Evolutionary conservation across 2,113 vertebrate genomes (phyloP), one percentile per base, ranked within the genome.

Genomic region (Calidris pygmaea): DNA sequence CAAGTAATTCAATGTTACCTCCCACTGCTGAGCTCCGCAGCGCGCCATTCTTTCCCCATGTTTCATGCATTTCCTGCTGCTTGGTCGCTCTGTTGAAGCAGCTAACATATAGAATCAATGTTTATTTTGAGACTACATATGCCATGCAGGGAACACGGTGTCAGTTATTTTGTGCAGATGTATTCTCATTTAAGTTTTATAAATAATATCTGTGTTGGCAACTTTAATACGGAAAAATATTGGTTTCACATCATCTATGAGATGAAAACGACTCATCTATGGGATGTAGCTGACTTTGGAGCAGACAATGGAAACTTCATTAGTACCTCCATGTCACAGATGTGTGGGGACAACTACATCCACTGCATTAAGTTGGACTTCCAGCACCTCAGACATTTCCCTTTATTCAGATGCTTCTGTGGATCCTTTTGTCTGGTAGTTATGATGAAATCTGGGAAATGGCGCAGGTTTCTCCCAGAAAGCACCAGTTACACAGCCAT

Each of bases 11-110:
- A 30, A 43, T 43, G 88, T 92, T 94, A 55, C 95, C 91, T 96
- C 97, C 96, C 92, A 92, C 96, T 39, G 90, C 90, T 19, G 78
- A 86, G 78, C 92, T 91, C 93, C 56, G n/a, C 58, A 11, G 73
- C 43, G 78, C 71, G 48, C 94, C 91, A 48, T 94, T 85, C 91
- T 87, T 89, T 95, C 89, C 88, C 85, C 93, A 81, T 89, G 90
- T 95, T 96, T 96, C 94, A 90, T 91, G 94, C 93, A 94, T 93
- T 94, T 91, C 92, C 96, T 95, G 96, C 95, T 96, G 96, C 91
- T 87, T 83, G 94, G 94, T 80, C 73, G 52, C 92, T 74, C 90
- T 74, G 84, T 32, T 56, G 95, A 86, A 92, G 96, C 95, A 55
- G 60, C 9, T 39, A 93, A 80, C 92, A 30, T 87, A 91, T 85